A percentile compares a stretch with the other conserved stretches of the same genome.
These are phyloP conservation scores for Coleophora deauratella DNA, from an alignment of 2,888 invertebrate genomes.

Conservation along the genomic window DNA sequence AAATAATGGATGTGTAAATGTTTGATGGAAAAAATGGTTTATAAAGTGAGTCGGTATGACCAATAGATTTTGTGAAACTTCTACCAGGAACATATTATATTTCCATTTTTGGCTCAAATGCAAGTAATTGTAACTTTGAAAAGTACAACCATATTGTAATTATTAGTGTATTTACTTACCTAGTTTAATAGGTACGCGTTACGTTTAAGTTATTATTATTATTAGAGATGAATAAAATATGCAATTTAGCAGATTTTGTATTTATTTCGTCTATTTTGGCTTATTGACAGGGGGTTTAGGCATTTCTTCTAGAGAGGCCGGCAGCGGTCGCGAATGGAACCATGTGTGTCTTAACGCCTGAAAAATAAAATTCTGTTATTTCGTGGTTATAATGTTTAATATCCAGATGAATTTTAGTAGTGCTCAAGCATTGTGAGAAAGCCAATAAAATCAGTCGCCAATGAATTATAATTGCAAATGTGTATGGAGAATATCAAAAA, in stretches of 20 bases:
- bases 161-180: conserved; percentile 30
- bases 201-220: conserved; percentile 27
- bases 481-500: no score
- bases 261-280: conserved; percentile 29
- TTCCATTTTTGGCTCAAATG: conserved; percentile 36
- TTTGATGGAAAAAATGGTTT: no score
- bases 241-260: conserved; percentile 22
- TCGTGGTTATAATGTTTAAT: no score
- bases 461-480: no score
- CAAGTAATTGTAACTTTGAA: conserved; percentile 29
- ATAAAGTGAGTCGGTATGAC: no score
- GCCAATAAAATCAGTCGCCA: no score
- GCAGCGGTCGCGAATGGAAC: conserved; percentile 80
- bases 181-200: conserved; percentile 21
- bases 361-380: conserved; percentile 30
- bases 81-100: no score
- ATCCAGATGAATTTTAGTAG: no score
- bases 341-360: conserved; percentile 84
- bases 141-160: conserved; percentile 54
- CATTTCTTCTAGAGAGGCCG: conserved; percentile 77
- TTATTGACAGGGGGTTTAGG: conserved; percentile 74
- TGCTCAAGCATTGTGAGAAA: no score
- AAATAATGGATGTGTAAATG: no score
- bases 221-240: conserved; percentile 33
- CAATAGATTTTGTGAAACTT: no score